A percentile compares a stretch with the other conserved stretches of the same genome.
Conservation (phyloP, 2,113 vertebrate species). For the Pyrgilauda ruficollis region DNA sequence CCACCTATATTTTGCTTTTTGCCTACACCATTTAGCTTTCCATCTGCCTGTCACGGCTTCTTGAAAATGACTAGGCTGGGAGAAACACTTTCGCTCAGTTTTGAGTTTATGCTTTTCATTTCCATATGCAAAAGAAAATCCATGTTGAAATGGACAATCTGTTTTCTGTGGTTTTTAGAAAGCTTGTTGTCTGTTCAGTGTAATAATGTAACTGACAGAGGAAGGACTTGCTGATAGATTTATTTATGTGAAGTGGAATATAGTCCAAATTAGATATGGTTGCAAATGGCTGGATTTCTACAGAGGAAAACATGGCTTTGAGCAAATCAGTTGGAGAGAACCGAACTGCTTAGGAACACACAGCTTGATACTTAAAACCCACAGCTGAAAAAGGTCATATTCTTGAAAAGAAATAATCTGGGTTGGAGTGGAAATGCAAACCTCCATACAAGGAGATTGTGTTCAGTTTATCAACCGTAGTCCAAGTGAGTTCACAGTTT, state of each 20-base stretch:
- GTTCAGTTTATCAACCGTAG: neutral
- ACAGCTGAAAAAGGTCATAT: neutral
- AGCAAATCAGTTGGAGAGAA: neutral
- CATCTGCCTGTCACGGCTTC: neutral
- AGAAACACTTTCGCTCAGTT: neutral
- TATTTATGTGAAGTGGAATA: neutral
- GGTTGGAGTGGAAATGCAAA: neutral
- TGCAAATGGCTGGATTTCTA: neutral
- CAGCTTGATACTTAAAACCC: neutral
- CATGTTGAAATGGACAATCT: conserved; percentile 20
- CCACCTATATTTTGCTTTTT: conserved; percentile 8
- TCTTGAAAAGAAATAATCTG: neutral
- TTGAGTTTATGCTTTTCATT: conserved; percentile 13
- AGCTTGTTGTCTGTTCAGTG: neutral
- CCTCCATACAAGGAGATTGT: neutral
- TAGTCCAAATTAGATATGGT: neutral
- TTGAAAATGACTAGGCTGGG: neutral
- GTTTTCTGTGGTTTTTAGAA: conserved; percentile 18
- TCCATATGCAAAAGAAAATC: conserved; percentile 20
- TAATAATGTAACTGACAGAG: neutral
- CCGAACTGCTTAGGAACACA: neutral
- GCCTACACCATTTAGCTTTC: neutral
- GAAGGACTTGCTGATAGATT: neutral
- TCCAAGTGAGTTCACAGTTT: neutral
- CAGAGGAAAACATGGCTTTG: neutral